A percentile compares a stretch with the other conserved stretches of the same genome.
Evolutionary conservation across 2,797 vertebrate genomes (phyloP).

Genomic region (Peromyscus aztecus): DNA sequence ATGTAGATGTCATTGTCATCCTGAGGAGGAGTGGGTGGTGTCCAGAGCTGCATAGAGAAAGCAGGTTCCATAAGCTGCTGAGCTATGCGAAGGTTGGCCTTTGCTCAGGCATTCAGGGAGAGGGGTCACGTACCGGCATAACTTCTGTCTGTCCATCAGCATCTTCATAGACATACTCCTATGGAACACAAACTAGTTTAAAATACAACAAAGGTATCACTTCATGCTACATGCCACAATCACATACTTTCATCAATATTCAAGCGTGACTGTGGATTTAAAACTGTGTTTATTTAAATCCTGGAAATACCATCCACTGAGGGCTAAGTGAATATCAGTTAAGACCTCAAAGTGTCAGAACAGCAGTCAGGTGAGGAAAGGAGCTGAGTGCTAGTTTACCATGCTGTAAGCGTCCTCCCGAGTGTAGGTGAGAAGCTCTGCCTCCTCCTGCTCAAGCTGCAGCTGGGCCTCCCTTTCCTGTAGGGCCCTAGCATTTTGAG

Average conservation of each 20-base stretch:
- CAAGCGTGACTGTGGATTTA: not conserved
- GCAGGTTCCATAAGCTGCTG: not conserved
- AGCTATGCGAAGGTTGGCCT: not conserved
- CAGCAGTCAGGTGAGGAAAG: not conserved
- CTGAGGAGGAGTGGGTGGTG: slow-evolving; percentile 93
- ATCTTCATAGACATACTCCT: slow-evolving; percentile 94
- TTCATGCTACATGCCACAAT: not conserved
- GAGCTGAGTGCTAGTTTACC: slow-evolving; percentile 83
- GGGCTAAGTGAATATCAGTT: not conserved
- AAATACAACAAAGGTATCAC: not conserved
- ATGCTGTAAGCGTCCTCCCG: slow-evolving; percentile 94
- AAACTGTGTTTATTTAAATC: not conserved
- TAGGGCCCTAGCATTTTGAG: slow-evolving; percentile 88
- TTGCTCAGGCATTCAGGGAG: not conserved
- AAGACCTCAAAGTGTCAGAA: not conserved
- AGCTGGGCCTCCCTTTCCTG: slow-evolving; percentile 88
- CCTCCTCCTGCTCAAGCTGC: slow-evolving; percentile 89
- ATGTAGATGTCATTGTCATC: slow-evolving; percentile 95
- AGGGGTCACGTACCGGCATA: slow-evolving; percentile 92
- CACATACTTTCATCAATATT: not conserved
- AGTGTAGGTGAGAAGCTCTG: slow-evolving; percentile 93
- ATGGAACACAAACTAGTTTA: slow-evolving; percentile 32
- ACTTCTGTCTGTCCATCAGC: slow-evolving; percentile 93
- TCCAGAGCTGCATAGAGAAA: slow-evolving; percentile 91
- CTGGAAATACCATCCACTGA: not conserved